phyloP scores from a whole-genome alignment of 2,888 invertebrate genomes.

The Troides helena region DNA sequence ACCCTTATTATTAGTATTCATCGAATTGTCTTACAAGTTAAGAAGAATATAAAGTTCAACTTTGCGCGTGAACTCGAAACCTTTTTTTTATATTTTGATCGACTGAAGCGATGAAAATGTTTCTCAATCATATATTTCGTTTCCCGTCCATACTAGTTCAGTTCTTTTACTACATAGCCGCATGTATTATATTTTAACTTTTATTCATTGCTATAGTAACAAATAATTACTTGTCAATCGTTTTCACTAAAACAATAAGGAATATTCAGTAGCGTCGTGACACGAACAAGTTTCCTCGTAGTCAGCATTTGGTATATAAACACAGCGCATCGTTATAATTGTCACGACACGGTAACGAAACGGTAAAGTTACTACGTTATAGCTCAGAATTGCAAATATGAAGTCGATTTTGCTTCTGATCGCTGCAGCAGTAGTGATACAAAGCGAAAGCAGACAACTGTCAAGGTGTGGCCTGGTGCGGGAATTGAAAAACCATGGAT shows the following conservation, averaged over 20 bases:
- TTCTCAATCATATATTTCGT: too few relatives aligned
- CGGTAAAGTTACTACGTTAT: not conserved
- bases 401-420: constrained; percentile 19
- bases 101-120: too few relatives aligned
- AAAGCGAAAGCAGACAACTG: constrained; percentile 36
- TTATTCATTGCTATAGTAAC: not conserved
- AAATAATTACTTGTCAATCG: not conserved
- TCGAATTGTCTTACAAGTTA: too few relatives aligned
- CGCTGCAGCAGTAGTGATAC: constrained; percentile 6
- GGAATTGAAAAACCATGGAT: constrained; percentile 43
- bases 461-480: constrained; percentile 30
- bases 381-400: not conserved
- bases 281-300: not conserved
- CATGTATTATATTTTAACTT: too few relatives aligned
- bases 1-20: too few relatives aligned
- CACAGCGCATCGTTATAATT: not conserved
- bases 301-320: not conserved
- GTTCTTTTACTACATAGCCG: too few relatives aligned
- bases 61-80: too few relatives aligned
- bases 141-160: too few relatives aligned
- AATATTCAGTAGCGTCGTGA: not conserved
- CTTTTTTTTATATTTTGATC: too few relatives aligned
- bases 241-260: not conserved
- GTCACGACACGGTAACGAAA: not conserved
- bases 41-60: too few relatives aligned